Percentiles rank a stretch among this genome's conserved stretches.
Evolutionary conservation across 1,140 invertebrate genomes (phyloP).

Genomic region (Subanguina moxae): DNA sequence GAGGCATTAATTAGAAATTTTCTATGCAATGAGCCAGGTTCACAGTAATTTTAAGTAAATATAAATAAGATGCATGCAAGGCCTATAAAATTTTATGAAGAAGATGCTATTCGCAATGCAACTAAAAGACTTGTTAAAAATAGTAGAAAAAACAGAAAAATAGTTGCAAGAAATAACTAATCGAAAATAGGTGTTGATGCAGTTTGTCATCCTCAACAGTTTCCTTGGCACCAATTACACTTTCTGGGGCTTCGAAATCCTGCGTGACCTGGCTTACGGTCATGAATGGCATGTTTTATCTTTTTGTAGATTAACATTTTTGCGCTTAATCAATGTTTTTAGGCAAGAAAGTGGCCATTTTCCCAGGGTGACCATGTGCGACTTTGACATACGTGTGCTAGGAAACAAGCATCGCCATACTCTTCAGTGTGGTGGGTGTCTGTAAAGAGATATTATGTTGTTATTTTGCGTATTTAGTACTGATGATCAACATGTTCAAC

Average conservation of each 20-base stretch:
- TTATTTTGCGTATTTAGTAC: constrained; percentile 26
- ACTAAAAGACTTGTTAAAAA: no score
- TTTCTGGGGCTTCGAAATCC: constrained; percentile 64
- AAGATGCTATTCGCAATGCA: neutral
- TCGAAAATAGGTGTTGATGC: constrained; percentile 59
- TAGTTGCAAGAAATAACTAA: no score
- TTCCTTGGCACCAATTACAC: constrained; percentile 63
- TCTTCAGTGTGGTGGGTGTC: constrained; percentile 43
- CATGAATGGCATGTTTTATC: constrained; percentile 60
- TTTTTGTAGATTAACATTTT: no score
- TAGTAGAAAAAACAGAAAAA: no score
- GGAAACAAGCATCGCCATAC: constrained; percentile 61
- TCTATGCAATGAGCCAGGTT: no score
- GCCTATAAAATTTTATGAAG: neutral
- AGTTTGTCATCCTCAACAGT: constrained; percentile 63
- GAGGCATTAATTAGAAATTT: no score
- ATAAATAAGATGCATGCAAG: no score
- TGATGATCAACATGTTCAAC: constrained; percentile 60
- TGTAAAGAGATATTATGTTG: neutral
- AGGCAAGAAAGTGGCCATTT: constrained; percentile 3
- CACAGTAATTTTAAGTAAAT: no score
- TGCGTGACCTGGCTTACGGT: constrained; percentile 60
- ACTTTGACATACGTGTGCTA: constrained; percentile 58
- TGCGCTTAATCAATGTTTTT: constrained; percentile 29
- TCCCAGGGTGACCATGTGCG: constrained; percentile 63